Percentiles rank a stretch among this genome's conserved stretches.
Evolutionary conservation across 2,888 invertebrate genomes (phyloP).

Genomic region (Aelia acuminata): DNA sequence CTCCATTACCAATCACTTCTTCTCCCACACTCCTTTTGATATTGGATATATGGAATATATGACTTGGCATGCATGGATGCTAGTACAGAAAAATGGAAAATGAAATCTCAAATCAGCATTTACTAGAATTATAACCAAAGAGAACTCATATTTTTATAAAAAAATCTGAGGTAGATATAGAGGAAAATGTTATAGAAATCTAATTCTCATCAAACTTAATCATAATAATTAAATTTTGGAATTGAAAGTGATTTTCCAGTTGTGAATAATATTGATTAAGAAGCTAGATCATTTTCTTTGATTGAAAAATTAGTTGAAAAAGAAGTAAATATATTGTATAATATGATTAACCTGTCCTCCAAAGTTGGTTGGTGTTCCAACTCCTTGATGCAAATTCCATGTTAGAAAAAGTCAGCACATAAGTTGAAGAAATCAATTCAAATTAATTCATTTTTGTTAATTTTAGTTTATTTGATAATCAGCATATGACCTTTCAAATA

Average conservation of each 20-base stretch:
- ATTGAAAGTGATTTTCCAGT: not conserved
- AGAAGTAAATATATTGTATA: not conserved
- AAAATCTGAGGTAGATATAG: conserved; percentile 26
- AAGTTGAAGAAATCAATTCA: not conserved
- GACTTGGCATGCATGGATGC: conserved; percentile 46
- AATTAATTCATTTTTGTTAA: not conserved
- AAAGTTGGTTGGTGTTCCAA: not conserved
- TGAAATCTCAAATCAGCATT: conserved; percentile 37
- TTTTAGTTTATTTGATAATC: too few relatives aligned
- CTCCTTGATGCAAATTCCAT: not conserved
- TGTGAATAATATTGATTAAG: not conserved
- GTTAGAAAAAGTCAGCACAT: not conserved
- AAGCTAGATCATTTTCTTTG: not conserved
- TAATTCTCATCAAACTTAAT: not conserved
- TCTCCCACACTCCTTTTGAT: not conserved
- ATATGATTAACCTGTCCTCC: not conserved
- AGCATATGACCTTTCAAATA: not conserved
- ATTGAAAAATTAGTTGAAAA: not conserved
- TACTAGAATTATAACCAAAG: conserved; percentile 29
- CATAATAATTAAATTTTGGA: not conserved
- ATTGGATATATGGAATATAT: not conserved
- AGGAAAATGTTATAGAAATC: not conserved
- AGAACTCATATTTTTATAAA: conserved; percentile 43
- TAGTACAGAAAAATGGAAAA: conserved; percentile 47
- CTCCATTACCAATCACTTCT: conserved; percentile 28